Evolutionary conservation across 2,797 vertebrate species (phyloP).

Genomic region (Melanotaenia trifasciata): DNA sequence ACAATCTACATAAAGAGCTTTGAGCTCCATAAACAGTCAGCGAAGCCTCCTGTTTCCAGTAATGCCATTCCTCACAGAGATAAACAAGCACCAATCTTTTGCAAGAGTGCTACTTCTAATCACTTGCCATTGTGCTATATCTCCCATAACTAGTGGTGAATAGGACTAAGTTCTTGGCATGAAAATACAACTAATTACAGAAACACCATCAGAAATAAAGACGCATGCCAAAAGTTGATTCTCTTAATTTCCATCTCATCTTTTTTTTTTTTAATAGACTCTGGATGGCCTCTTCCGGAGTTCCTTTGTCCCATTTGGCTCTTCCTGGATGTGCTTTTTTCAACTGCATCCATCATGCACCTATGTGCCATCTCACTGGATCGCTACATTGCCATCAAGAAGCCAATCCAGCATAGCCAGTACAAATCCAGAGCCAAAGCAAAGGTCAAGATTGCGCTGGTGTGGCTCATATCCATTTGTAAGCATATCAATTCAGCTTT

Average conservation of each 20-base stretch:
- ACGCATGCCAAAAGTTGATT: not conserved
- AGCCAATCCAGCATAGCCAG: constrained; percentile 97
- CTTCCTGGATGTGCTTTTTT: constrained; percentile 97
- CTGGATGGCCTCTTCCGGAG: constrained; percentile 91
- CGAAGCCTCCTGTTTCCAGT: constrained; percentile 69
- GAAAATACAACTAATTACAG: constrained; percentile 16
- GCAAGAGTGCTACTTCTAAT: constrained; percentile 56
- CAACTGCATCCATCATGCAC: constrained; percentile 98
- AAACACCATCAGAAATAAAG: constrained; percentile 5
- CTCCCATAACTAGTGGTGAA: constrained; percentile 25
- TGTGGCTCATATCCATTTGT: constrained; percentile 99
- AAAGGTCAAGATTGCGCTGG: constrained; percentile 92
- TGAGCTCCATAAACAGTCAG: constrained; percentile 74
- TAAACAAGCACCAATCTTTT: constrained; percentile 74
- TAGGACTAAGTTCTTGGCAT: constrained; percentile 20
- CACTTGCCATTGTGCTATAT: constrained; percentile 38
- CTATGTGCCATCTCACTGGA: constrained; percentile 98
- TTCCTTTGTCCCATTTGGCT: constrained; percentile 95
- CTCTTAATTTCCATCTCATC: constrained; percentile 28
- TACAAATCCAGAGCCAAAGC: constrained; percentile 95
- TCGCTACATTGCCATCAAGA: constrained; percentile 98
- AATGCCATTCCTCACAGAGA: constrained; percentile 63
- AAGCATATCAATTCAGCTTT: constrained; percentile 63
- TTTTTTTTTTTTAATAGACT: constrained; percentile 85
- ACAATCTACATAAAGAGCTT: constrained; percentile 70